Base-by-base conservation (phyloP, 2,888 invertebrate genomes). In the Drosophila anceps region DNA sequence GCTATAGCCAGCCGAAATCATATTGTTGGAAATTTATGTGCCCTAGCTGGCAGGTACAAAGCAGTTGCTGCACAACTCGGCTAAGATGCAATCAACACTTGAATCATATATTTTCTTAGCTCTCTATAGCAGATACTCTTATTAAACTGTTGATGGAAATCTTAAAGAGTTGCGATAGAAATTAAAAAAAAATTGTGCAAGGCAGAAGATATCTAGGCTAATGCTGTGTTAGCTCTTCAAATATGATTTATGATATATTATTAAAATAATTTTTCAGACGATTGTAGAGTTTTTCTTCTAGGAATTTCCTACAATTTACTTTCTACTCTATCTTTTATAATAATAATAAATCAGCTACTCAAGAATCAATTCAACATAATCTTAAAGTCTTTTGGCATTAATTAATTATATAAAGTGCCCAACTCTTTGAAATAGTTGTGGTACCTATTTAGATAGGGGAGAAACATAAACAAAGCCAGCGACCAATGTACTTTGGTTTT, bases 11-110 rank as follows among this genome's bases (percentile, higher is more conserved):
- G 58, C 71, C 81, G 29, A 72, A 87, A 88, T 83, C 86, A 83
- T 85, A 85, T 88, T 83, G 81, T 78, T 71, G 43, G 60, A 68
- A 88, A 85, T 83, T 85, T 88, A 88, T 88, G 77, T 55, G 59
- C 70, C 62, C 33, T 58, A 43, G 68, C 51, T 53, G 61, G 53
- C 68, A 68, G 73, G 48, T 60, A 50, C 64, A 58, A 58, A 57
- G 50, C 61, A 63, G 39, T 63, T 53, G 60, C 58, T 46, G 55
- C 69, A 48, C 10, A 31, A 24, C 57, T 46, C 43, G 60, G 29
- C 64, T n/a, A 29, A 66, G 50, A 39, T 73, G 65, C 60, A 70
- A 50, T 55, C 53, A 69, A 31, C 58, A 60, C 55, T 44, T 46
- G 35, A 33, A 33, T 31, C 18, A 55, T 55, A 58, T 13, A 27